These are phyloP conservation scores for Rhagium mordax DNA, from an alignment of 2,888 invertebrate genomes.

Conservation along the genomic window DNA sequence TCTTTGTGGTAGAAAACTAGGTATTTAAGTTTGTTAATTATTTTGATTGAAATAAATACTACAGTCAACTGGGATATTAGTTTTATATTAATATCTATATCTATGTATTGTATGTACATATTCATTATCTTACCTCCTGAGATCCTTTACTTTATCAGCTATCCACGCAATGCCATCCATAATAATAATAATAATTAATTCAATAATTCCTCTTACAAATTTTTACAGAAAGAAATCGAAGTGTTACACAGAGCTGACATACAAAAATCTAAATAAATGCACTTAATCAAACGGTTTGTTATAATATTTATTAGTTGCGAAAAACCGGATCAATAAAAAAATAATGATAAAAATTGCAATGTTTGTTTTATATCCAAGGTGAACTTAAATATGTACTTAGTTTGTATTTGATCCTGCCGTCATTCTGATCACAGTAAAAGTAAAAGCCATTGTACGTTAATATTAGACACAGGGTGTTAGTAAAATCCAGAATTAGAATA, in stretches of 20 bases:
- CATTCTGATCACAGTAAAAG: neutral
- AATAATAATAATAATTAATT: neutral
- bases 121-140: slow-evolving; percentile 43
- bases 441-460: too few species aligned
- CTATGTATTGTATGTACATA: too few species aligned
- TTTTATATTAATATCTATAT: too few species aligned
- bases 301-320: neutral
- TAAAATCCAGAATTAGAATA: too few species aligned
- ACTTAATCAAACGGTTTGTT: neutral
- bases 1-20: too few species aligned
- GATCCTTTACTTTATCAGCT: slow-evolving; percentile 38
- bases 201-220: neutral
- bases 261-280: neutral
- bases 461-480: too few species aligned
- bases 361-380: neutral
- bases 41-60: too few species aligned
- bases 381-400: neutral
- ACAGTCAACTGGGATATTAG: too few species aligned
- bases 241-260: neutral
- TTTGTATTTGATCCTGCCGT: neutral
- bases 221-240: too few species aligned
- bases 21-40: too few species aligned
- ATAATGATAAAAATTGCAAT: neutral
- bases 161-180: slow-evolving; percentile 30
- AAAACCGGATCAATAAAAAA: slow-evolving; percentile 16